phyloP scores from a whole-genome alignment of 2,888 invertebrate genomes.

The Drosophila anceps region DNA sequence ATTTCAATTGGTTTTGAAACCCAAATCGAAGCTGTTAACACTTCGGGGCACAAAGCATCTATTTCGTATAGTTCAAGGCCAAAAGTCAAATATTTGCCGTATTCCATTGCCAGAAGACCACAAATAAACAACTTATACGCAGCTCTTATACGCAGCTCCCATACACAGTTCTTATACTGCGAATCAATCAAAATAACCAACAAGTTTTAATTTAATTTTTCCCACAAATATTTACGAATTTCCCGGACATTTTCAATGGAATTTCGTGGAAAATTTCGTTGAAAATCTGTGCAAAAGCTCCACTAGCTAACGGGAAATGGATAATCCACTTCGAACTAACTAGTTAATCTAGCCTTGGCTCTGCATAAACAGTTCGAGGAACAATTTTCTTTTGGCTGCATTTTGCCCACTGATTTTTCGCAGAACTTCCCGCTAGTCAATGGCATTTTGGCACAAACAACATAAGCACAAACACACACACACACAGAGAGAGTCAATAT shows the following conservation, averaged over 20 bases:
- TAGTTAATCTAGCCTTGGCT: neutral
- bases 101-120: neutral
- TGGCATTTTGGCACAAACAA: neutral
- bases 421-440: neutral
- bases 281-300: slow-evolving; percentile 5
- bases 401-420: neutral
- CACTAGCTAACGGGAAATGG: neutral
- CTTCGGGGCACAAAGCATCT: slow-evolving; percentile 27
- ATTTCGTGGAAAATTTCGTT: neutral
- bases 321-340: neutral
- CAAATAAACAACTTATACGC: neutral
- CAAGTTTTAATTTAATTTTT: too few relatives aligned
- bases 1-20: neutral
- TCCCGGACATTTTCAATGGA: neutral
- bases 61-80: neutral
- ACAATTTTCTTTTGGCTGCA: neutral
- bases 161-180: neutral
- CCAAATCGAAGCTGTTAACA: slow-evolving; percentile 11
- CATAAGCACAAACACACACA: slow-evolving; percentile 10
- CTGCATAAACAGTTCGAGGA: neutral
- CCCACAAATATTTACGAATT: neutral
- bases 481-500: neutral
- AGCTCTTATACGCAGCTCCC: neutral
- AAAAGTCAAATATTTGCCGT: neutral
- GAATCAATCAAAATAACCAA: neutral